Evolutionary conservation across 2,113 vertebrate genomes (phyloP).

Genomic region (Dicentrarchus labrax): DNA sequence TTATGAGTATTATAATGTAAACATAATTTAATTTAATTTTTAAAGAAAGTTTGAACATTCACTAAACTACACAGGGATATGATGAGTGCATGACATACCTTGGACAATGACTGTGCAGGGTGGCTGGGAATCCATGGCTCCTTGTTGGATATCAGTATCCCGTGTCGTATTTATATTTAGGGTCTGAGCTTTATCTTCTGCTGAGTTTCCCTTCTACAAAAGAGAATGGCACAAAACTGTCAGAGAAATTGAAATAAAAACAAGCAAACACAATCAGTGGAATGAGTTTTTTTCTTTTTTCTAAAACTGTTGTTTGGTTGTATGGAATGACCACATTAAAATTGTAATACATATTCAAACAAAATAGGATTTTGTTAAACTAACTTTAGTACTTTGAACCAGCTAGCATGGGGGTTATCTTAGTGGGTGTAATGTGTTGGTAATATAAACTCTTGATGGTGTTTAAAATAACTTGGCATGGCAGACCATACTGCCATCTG

Average conservation of each 20-base stretch:
- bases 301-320: not conserved
- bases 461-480: constrained; percentile 69
- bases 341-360: not conserved
- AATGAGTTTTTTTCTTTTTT: not conserved
- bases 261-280: not conserved
- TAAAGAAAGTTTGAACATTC: not conserved
- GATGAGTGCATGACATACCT: constrained; percentile 63
- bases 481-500: constrained; percentile 18
- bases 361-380: not conserved
- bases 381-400: constrained; percentile 14
- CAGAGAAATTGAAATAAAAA: not conserved
- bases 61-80: not conserved
- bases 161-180: constrained; percentile 66
- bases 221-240: not conserved
- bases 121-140: constrained; percentile 36
- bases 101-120: constrained; percentile 43
- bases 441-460: constrained; percentile 51
- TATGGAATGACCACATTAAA: not conserved
- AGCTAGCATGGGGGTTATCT: not conserved
- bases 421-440: constrained; percentile 30
- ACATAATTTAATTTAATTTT: not conserved
- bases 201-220: constrained; percentile 51
- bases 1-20: not conserved
- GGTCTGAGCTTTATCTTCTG: constrained; percentile 40
- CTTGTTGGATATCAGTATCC: constrained; percentile 26